A percentile compares a stretch with the other conserved stretches of the same genome.
Conservation (phyloP, 1,140 invertebrate genomes). For the Stenopsyche tienmushanensis region DNA sequence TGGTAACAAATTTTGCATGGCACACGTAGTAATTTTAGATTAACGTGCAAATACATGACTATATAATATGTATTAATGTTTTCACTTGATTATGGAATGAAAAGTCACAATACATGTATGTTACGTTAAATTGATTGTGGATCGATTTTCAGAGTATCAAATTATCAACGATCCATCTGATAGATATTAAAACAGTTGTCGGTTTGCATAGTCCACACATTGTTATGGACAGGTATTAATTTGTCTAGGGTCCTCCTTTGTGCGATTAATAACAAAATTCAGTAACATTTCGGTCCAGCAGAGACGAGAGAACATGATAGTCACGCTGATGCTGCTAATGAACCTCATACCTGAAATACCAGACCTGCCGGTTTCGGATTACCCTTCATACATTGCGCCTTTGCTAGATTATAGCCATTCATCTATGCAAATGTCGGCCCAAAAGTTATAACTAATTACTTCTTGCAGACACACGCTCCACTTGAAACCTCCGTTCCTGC, state of each 20-base stretch:
- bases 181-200: too few species aligned
- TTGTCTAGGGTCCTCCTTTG: slow-evolving; percentile 24
- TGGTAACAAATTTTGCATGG: too few species aligned
- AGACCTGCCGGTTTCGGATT: slow-evolving; percentile 3
- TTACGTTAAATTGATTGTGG: too few species aligned
- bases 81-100: too few species aligned
- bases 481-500: background rate
- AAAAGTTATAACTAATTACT: background rate
- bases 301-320: slow-evolving; percentile 18
- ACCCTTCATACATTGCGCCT: background rate
- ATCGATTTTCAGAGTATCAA: too few species aligned
- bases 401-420: slow-evolving; percentile 7
- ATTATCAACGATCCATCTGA: too few species aligned
- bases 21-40: too few species aligned
- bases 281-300: slow-evolving; percentile 19
- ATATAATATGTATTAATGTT: too few species aligned
- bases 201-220: too few species aligned
- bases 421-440: slow-evolving; percentile 2
- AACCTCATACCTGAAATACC: slow-evolving; percentile 1
- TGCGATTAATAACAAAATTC: slow-evolving; percentile 29
- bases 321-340: slow-evolving; percentile 11
- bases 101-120: too few species aligned
- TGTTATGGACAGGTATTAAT: slow-evolving; percentile 20
- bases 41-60: too few species aligned
- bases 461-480: background rate